Percentiles rank a stretch among this genome's conserved stretches.
Conservation (phyloP, 2,888 invertebrate species). For the Tricholauxania praeusta region DNA sequence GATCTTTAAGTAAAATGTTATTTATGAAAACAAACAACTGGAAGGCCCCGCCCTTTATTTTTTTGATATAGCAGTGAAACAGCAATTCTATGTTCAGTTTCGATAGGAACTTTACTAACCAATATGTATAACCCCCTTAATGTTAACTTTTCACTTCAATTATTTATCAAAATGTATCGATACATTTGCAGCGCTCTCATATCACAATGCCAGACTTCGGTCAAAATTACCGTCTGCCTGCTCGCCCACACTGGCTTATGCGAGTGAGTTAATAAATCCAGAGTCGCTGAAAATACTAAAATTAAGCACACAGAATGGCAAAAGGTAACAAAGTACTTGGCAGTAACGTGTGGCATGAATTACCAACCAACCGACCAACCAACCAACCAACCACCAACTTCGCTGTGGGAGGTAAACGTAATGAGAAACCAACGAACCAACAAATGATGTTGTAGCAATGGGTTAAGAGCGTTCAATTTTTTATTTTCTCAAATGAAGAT, state of each 20-base stretch:
- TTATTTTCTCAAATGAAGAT: constrained; percentile 16
- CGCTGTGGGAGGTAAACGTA: constrained; percentile 18
- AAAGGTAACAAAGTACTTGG: constrained; percentile 6
- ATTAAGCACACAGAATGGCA: not conserved
- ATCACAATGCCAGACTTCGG: not conserved
- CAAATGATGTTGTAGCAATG: not conserved
- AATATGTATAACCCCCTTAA: too few species aligned
- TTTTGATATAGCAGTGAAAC: too few species aligned
- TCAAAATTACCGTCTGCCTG: not conserved
- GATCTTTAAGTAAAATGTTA: too few species aligned
- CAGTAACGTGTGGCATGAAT: constrained; percentile 10
- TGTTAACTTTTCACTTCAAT: too few species aligned
- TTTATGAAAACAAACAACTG: too few species aligned
- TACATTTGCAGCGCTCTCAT: too few species aligned
- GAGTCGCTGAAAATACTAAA: not conserved
- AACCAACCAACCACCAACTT: constrained; percentile 12
- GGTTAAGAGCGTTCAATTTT: not conserved
- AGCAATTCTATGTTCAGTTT: too few species aligned
- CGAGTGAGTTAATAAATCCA: constrained; percentile 35
- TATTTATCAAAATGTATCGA: too few species aligned
- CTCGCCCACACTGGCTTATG: constrained; percentile 17
- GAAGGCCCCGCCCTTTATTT: too few species aligned
- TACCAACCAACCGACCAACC: constrained; percentile 11
- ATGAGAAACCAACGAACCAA: constrained; percentile 4
- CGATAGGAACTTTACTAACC: too few species aligned